Percentiles rank a stretch among this genome's conserved stretches.
Conservation (phyloP, 2,888 invertebrate genomes). For the Oscheius myriophilus region DNA sequence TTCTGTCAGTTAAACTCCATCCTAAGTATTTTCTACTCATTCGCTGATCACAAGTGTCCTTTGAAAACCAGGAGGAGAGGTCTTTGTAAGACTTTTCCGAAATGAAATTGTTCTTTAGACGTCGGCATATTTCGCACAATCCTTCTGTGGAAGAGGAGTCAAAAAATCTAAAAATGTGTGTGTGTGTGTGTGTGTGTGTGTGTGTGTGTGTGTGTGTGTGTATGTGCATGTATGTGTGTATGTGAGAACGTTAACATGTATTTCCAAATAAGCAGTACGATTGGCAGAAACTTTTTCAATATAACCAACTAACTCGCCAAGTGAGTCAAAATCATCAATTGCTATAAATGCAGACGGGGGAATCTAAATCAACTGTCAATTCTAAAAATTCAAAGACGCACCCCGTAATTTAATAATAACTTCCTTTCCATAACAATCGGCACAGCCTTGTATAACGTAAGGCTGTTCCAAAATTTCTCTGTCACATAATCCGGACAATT, state of each 20-base stretch:
- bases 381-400: neutral
- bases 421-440: conserved; percentile 47
- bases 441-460: conserved; percentile 38
- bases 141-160: neutral
- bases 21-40: conserved; percentile 12
- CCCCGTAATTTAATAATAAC: conserved; percentile 42
- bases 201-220: conserved; percentile 5
- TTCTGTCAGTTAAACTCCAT: neutral
- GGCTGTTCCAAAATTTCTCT: conserved; percentile 34
- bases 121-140: conserved; percentile 4
- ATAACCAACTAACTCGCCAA: neutral
- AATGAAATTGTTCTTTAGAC: neutral
- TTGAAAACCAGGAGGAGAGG: conserved; percentile 8
- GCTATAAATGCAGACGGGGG: conserved; percentile 16
- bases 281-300: neutral
- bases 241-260: no score
- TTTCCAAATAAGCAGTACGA: conserved; percentile 11
- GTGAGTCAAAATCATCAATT: conserved; percentile 3
- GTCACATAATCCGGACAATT: conserved; percentile 29
- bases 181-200: no score
- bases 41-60: conserved; percentile 1
- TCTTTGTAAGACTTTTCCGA: conserved; percentile 9
- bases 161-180: no score
- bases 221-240: conserved; percentile 13
- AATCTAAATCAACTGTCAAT: neutral